These are phyloP conservation scores for Pardosa pseudoannulata DNA, from an alignment of 2,888 invertebrate genomes.

Conservation along the genomic window DNA sequence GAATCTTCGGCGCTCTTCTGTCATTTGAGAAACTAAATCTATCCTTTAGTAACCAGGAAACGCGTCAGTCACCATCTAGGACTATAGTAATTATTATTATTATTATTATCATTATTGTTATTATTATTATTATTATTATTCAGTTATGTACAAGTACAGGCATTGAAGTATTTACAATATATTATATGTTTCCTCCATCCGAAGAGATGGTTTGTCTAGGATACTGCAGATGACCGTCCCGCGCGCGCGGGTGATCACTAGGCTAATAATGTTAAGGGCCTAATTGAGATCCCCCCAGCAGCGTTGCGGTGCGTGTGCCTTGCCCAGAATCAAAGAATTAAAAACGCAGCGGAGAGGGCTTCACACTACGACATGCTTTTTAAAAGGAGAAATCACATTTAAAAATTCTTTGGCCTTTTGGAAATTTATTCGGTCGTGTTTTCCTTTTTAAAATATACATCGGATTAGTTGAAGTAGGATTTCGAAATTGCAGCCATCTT, in stretches of 20 bases:
- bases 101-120: constrained; percentile 52
- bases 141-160: constrained; percentile 63
- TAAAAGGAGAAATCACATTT: neutral
- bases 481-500: neutral
- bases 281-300: neutral
- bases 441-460: too few species aligned
- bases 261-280: constrained; percentile 50
- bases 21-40: constrained; percentile 44
- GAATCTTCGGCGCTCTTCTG: neutral
- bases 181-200: constrained; percentile 66
- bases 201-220: constrained; percentile 72
- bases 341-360: neutral
- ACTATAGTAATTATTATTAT: constrained; percentile 60
- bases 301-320: neutral
- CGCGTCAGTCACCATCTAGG: constrained; percentile 45
- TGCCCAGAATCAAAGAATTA: neutral
- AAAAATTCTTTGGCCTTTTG: too few species aligned
- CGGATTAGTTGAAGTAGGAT: too few species aligned
- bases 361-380: neutral
- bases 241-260: constrained; percentile 65
- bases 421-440: too few species aligned
- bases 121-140: constrained; percentile 56
- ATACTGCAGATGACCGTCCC: constrained; percentile 72
- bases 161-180: constrained; percentile 49
- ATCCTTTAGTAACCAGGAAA: constrained; percentile 56